Evolutionary conservation across 2,113 vertebrate species (phyloP).

Genomic region (Hystrix cristata): DNA sequence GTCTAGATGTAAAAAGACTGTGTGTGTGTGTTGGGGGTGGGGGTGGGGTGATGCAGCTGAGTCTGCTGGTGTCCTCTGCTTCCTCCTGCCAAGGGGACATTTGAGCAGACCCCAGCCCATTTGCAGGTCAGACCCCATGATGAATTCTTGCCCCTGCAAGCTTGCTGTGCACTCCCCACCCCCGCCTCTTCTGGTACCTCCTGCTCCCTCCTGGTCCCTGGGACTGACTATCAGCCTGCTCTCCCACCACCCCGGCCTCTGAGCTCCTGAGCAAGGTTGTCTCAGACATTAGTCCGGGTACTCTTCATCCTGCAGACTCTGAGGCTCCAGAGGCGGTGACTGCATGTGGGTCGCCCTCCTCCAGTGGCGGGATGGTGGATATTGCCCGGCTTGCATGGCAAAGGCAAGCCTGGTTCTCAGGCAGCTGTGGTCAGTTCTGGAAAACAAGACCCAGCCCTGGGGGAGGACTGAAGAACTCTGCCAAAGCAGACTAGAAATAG

Average conservation of each 20-base stretch:
- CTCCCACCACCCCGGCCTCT: neutral
- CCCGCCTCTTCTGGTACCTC: fast-evolving
- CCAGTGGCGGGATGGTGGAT: fast-evolving
- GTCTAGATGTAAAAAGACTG: neutral
- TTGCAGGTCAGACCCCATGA: neutral
- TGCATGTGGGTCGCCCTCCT: neutral
- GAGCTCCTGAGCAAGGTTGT: neutral
- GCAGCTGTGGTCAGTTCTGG: neutral
- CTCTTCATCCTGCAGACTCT: neutral
- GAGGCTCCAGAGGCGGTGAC: neutral
- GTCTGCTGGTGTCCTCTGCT: fast-evolving
- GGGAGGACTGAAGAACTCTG: too few relatives aligned
- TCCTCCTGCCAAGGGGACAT: neutral
- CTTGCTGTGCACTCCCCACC: neutral
- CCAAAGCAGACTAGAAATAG: too few relatives aligned
- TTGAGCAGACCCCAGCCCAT: neutral
- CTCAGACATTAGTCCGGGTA: fast-evolving
- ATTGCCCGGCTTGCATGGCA: fast-evolving
- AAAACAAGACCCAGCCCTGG: neutral
- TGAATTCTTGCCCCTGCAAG: too few relatives aligned
- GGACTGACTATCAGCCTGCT: neutral
- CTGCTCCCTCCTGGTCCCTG: neutral
- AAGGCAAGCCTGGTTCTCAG: neutral
- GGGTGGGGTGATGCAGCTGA: too few relatives aligned
- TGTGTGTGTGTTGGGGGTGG: neutral